Evolutionary conservation across 2,888 invertebrate genomes (phyloP), one percentile per base, ranked within the genome.

Genomic region (Gnatocerus cornutus): DNA sequence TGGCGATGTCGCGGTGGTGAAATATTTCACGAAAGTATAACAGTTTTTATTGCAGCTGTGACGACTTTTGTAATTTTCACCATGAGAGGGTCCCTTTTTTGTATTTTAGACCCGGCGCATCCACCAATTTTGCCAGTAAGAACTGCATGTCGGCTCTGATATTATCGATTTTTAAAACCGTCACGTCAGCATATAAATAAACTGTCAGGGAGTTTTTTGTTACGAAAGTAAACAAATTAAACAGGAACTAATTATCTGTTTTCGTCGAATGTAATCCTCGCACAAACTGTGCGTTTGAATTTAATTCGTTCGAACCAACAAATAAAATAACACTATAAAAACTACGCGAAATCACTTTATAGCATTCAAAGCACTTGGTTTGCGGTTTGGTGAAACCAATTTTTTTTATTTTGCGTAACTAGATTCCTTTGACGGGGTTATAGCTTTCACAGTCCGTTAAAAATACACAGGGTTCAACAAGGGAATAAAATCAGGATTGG

Each of bases 401-500:
- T 7, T 8, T 53, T 27, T 53, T 12, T 50, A 13, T 30, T 13
- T 13, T 13, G 21, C 14, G 27, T 29, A 50, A 50, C 50, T 29
- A 12, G 30, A 13, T 53, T 53, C 12, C 21, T 46, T 16, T 33
- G 52, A 33, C 52, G 7, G 30, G 7, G 33, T 33, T 9, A 50
- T 29, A 29, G 21, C 50, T 27, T 53, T 53, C 13, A 14, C 33
- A 33, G 33, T n/a, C 33, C 39, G 39, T 55, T 37, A 55, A 55
- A 55, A 55, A 55, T 55, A 55, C 55, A 55, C 55, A 39, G 39
- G 39, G 3, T 13, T 8, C 52, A 9, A 13, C 52, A 37, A 21
- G 29, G 37, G 55, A 55, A 39, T 55, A 37, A 55, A 39, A 39
- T 37, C 55, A 52, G 52, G 13, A n/a, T 33, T 14, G 13, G 52